Evolutionary conservation across 1,140 invertebrate species (phyloP), one percentile per base, ranked within the genome.

Genomic region (Cherax quadricarinatus): DNA sequence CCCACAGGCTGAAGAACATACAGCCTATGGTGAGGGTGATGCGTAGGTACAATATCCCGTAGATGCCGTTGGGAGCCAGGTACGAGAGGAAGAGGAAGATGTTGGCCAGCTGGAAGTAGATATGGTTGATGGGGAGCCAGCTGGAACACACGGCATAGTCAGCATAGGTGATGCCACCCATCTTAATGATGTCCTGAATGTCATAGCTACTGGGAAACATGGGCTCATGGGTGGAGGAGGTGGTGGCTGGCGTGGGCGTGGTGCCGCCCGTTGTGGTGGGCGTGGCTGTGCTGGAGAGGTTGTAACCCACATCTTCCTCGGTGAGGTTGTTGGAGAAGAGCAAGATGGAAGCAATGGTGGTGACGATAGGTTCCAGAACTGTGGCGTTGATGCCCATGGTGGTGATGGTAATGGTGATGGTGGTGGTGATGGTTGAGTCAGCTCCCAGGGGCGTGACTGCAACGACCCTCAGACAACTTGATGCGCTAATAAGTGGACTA

Each of bases 51-150:
- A 98, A 95, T 82, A 97, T 96, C 0, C 97, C 97, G 94, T 97
- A 96, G n/a, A 97, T 96, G 3, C 97, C 97, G 94, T 97, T 97
- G 3, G 97, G 97, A 60, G 97, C 97, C 81, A 98, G 95, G 94
- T 98, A 97, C 78, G 97, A 97, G 49, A 98, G 94, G 92, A 98
- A 96, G 93, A 98, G 96, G 94, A 97, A 98, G 84, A 96, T 96
- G 95, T 98, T 98, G 88, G 97, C 97, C 94, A 98, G 95, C 96
- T 98, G 97, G 95, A 97, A 97, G 95, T 97, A 97, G 85, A 97
- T 95, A 95, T 97, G 97, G 94, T 97, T 97, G 93, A 96, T 92
- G 14, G 93, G 93, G 5, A 93, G 88, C 93, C 93, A 93, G 30
- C 83, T 60, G 48, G n/a, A 66, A 57, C 89, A 91, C 10, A 86